A percentile compares a stretch with the other conserved stretches of the same genome.
Conservation (phyloP, 1,140 invertebrate genomes). For the Drosophila melanogaster region Release_6_plus_ISO1_MT NT_033777.3:7104001-7104500, state of each 20-base stretch:
- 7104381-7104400: slow-evolving; percentile 49
- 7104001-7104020: neutral
- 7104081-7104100: neutral
- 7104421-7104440: slow-evolving; percentile 51
- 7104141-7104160: slow-evolving; percentile 14
- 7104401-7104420: slow-evolving; percentile 64
- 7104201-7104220: slow-evolving; percentile 12
- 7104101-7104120: slow-evolving; percentile 5
- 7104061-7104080: neutral
- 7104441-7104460: slow-evolving; percentile 78
- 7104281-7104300: slow-evolving; percentile 27
- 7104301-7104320: neutral
- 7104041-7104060: no score
- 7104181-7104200: slow-evolving; percentile 17
- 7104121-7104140: slow-evolving; percentile 32
- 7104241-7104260: slow-evolving; percentile 65
- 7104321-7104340: slow-evolving; percentile 26
- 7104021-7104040: no score
- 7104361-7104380: slow-evolving; percentile 58
- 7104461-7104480: slow-evolving; percentile 69
- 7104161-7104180: slow-evolving; percentile 9
- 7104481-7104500: neutral
- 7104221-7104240: slow-evolving; percentile 60
- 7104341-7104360: slow-evolving; percentile 51
- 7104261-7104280: slow-evolving; percentile 16